Base-by-base conservation (phyloP, 2,797 vertebrate genomes). In the Champsocephalus gunnari region DNA sequence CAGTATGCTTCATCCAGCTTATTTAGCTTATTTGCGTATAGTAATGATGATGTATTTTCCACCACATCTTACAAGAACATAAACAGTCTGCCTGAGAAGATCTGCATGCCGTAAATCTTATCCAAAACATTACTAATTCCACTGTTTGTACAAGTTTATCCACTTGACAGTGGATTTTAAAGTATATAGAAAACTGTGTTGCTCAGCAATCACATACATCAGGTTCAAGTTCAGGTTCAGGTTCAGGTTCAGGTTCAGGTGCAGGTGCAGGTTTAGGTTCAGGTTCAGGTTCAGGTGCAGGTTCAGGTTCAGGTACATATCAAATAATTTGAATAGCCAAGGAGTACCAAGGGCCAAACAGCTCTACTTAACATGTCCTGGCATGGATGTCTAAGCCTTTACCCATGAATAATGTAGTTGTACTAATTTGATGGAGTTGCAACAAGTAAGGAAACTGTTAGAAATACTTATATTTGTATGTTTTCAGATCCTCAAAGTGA, bases 1-100 rank as follows among this genome's bases (percentile, higher is more conserved):
- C 64, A 62, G 62, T 79, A 14, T 58, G 28, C 43, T 47, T 72
- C 19, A 60, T 64, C 70, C 63, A 54, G n/a, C 44, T 53, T 76
- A 61, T 68, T 73, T 44, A 9, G 8, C 38, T 45, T 10, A 24
- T 62, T 47, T 21, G 24, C 57, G 58, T 53, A 12, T 48, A n/a
- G 78, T 55, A 51, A 57, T 38, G 0, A 5, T 6, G 14, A 19
- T 45, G 19, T 8, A 47, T 50, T 73, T 56, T 55, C 32, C 28
- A 34, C 34, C 5, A 24, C 51, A 61, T 72, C 24, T 50, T 28
- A 10, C 2, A 50, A 24, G 1, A 57, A 38, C n/a, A 44, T 47
- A 9, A 7, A 44, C 5, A 38, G 45, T 8, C 47, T 24, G 41
- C 62, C 7, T 16, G 5, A 59, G 19, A 51, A 44, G 12, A 57